phyloP scores from a whole-genome alignment of 2,797 vertebrate species.

The Thamnophis elegans region DNA sequence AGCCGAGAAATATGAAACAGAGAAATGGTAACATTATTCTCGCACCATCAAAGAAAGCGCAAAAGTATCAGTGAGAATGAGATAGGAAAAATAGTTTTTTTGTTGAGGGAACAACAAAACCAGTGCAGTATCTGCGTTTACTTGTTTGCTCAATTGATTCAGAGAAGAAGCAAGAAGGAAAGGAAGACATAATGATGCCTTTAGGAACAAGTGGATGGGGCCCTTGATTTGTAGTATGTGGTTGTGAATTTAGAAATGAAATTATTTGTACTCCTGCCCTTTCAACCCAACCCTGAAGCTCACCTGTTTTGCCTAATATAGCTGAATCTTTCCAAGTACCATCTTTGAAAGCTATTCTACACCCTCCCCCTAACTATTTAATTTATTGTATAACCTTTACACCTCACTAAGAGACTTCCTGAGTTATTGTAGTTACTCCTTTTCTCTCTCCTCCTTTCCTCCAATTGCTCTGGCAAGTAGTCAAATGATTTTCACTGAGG shows the following conservation, averaged over 20 bases:
- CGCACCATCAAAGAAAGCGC: neutral
- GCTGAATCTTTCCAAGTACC: neutral
- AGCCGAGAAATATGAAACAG: neutral
- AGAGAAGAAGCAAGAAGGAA: neutral
- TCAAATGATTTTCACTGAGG: constrained; percentile 50
- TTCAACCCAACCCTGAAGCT: neutral
- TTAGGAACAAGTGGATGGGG: neutral
- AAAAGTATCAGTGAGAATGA: neutral
- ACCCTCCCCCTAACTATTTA: constrained; percentile 13
- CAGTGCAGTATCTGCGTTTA: neutral
- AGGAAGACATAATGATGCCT: neutral
- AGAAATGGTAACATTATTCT: neutral
- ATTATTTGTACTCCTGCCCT: neutral
- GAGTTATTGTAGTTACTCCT: constrained; percentile 63
- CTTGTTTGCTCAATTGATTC: neutral
- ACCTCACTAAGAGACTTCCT: constrained; percentile 43
- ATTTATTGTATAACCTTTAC: constrained; percentile 50
- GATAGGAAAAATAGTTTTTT: neutral
- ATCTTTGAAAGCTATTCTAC: constrained; percentile 39
- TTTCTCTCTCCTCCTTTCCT: constrained; percentile 48
- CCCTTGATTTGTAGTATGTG: neutral
- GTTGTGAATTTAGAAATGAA: neutral
- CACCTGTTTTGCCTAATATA: neutral
- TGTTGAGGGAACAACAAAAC: neutral
- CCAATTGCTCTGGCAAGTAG: constrained; percentile 40